Conservation (phyloP, 2,888 invertebrate species). For the Sarcophaga variegata region DNA sequence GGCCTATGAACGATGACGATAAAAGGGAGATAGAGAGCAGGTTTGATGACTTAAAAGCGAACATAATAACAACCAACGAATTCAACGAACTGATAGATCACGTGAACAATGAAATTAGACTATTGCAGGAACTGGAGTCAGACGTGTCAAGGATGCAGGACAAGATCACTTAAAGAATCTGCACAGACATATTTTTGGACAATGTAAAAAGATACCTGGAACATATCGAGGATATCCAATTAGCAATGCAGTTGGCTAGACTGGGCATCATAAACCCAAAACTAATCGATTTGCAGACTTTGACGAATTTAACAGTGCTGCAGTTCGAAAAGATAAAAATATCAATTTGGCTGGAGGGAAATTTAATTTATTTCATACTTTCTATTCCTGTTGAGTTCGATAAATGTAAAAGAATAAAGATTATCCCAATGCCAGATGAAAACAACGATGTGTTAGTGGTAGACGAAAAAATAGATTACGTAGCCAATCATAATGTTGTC, state of each 20-base stretch:
- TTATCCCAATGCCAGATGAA: conserved; percentile 32
- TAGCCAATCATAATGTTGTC: no score
- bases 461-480: not conserved
- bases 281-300: no score
- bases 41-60: not conserved
- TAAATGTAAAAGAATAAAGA: conserved; percentile 35
- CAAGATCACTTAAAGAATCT: not conserved
- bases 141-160: not conserved
- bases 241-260: no score
- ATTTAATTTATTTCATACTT: no score
- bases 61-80: not conserved
- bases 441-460: conserved; percentile 25
- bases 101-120: conserved; percentile 27
- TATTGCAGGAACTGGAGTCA: not conserved
- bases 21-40: not conserved
- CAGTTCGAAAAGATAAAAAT: no score
- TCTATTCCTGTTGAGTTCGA: conserved; percentile 22
- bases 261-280: no score
- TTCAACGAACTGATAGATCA: not conserved
- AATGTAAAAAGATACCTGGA: conserved; percentile 30
- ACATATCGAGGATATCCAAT: not conserved
- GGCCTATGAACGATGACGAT: not conserved
- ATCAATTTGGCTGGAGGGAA: no score
- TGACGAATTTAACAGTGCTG: no score
- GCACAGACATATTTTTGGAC: conserved; percentile 8